Base-by-base conservation (phyloP, 2,113 vertebrate genomes). In the Tachycineta bicolor region DNA sequence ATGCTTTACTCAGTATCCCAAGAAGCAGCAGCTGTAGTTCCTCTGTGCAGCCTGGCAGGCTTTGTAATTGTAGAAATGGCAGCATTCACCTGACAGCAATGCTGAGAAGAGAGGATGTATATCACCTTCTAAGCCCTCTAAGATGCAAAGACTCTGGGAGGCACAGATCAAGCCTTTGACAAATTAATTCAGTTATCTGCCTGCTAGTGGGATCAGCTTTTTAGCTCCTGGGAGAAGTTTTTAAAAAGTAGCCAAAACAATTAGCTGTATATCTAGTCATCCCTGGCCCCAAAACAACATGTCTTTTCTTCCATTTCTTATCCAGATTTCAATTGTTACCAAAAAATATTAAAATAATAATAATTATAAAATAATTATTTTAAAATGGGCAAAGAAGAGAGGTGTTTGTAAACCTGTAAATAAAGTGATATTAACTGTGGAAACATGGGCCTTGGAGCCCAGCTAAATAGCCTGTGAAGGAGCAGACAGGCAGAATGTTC, bases 41-140 rank as follows among this genome's bases (percentile, higher is more conserved):
- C 74, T 87, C 80, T 53, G 22, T 2, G 1, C 39, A 89, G 39
- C 58, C 49, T 89, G 90, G 69, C 33, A 76, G 50, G 39, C n/a
- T 82, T 79, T 76, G 92, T 67, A 84, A 90, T 60, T 79, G 90
- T 59, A 83, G 90, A 96, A 96, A 87, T 80, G 89, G 70, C 75
- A 62, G 17, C 12, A 6, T 80, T 80, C 79, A 89, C 24, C 64
- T 64, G 76, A 91, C 37, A 10, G 86, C 49, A 70, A 73, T 31
- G 60, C 60, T 0, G 0, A 64, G 56, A 87, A 60, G 25, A 83
- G 59, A 85, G 52, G 88, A 70, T 39, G 47, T 17, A 33, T 90
- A 3, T 55, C 46, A 56, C 43, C 77, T 90, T 94, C 59, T 67
- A 91, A 86, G 65, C 60, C 44, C 13, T 77, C 0, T 39, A 86